Evolutionary conservation across 2,797 vertebrate species (phyloP).

Genomic region (Falco berigora): DNA sequence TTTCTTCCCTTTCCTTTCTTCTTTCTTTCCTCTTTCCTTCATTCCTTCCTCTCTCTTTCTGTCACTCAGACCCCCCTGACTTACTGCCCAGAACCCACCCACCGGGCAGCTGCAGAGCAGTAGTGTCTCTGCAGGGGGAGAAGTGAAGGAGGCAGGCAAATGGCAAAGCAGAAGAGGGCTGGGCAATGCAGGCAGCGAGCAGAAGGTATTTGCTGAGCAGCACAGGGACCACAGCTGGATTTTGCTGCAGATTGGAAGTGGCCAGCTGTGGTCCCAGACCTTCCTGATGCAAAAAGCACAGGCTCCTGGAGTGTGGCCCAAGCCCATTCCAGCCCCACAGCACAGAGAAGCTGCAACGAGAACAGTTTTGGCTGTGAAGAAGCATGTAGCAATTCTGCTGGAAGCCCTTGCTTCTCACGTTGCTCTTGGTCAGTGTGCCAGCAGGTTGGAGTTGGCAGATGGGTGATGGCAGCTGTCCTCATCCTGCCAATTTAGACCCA

Average conservation of each 20-base stretch:
- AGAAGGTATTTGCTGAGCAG: neutral
- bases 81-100: neutral
- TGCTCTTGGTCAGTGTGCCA: neutral
- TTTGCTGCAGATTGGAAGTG: neutral
- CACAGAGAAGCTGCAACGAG: neutral
- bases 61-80: neutral
- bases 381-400: neutral
- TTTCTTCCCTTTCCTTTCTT: no score
- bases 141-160: neutral
- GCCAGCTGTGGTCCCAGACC: neutral
- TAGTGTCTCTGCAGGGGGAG: neutral
- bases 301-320: neutral
- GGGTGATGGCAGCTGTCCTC: neutral
- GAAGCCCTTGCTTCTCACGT: neutral
- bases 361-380: neutral
- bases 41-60: no score
- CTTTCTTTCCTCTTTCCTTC: accelerated
- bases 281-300: neutral
- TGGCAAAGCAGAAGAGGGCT: neutral
- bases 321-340: no score
- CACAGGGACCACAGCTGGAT: neutral
- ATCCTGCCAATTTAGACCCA: neutral
- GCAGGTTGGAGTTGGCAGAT: neutral
- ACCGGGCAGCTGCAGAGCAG: neutral
- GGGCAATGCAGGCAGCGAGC: accelerated